Evolutionary conservation across 2,797 vertebrate species (phyloP).

Genomic region (Luscinia megarhynchos): DNA sequence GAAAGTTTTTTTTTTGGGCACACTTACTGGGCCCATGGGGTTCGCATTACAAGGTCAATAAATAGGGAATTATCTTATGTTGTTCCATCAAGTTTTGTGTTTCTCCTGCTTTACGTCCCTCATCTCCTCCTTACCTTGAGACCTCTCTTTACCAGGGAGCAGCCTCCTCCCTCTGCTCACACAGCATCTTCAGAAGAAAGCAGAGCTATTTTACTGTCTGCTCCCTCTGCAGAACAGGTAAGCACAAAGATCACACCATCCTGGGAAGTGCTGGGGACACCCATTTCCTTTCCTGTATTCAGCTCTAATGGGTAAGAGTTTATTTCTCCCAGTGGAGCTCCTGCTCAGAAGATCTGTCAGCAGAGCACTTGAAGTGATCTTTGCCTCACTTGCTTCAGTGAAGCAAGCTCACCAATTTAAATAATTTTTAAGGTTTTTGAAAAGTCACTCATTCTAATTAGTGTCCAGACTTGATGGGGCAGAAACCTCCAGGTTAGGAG

Average conservation of each 20-base stretch:
- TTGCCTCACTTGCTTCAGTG: not conserved
- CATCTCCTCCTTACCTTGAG: not conserved
- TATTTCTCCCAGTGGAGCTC: not conserved
- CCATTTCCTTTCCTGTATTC: accelerated
- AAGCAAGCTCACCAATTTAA: not conserved
- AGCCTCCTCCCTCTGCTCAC: not conserved
- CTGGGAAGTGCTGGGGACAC: not conserved
- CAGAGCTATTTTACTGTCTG: not conserved
- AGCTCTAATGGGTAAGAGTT: not conserved
- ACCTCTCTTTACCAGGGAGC: not conserved
- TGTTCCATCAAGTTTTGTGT: not conserved
- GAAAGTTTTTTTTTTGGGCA: not conserved
- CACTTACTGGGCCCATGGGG: not conserved
- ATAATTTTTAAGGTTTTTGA: not conserved
- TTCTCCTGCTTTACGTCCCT: not conserved
- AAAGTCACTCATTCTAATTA: not conserved
- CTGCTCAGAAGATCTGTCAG: not conserved
- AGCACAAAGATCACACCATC: not conserved
- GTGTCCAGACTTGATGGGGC: not conserved
- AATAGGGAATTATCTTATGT: not conserved
- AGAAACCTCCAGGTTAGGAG: not conserved
- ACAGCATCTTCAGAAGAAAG: not conserved
- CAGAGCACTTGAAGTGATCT: not conserved
- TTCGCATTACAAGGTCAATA: not conserved
- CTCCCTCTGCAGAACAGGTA: not conserved